phyloP scores from a whole-genome alignment of 2,797 vertebrate genomes.

The Glyptemys insculpta region DNA sequence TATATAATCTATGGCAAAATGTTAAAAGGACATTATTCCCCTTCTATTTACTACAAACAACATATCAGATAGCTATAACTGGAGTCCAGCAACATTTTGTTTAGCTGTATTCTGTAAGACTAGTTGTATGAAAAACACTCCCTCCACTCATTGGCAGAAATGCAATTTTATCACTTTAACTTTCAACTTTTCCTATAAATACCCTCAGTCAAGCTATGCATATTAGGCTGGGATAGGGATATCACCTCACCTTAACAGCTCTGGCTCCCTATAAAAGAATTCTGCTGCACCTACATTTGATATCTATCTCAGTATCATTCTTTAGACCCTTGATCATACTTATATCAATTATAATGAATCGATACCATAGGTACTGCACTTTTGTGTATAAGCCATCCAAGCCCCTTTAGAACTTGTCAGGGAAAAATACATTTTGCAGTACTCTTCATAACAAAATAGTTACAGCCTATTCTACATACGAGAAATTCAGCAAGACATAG shows the following conservation, averaged over 20 bases:
- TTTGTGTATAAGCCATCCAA: conserved; percentile 63
- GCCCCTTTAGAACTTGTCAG: conserved; percentile 53
- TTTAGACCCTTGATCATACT: conserved; percentile 46
- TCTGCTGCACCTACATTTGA: not conserved
- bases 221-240: conserved; percentile 2
- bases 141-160: not conserved
- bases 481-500: conserved; percentile 73
- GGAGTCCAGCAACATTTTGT: not conserved
- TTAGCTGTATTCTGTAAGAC: not conserved
- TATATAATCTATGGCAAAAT: not conserved
- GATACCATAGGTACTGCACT: not conserved
- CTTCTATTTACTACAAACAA: not conserved
- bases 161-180: not conserved
- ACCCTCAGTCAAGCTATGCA: not conserved
- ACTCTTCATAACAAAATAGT: conserved; percentile 73
- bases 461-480: conserved; percentile 68
- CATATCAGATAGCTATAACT: not conserved
- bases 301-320: conserved; percentile 7
- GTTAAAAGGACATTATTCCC: not conserved
- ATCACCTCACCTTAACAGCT: not conserved
- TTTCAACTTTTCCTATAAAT: not conserved
- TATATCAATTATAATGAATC: conserved; percentile 63
- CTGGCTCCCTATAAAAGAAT: not conserved
- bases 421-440: conserved; percentile 61
- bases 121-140: not conserved